These are phyloP conservation scores for Arothron firmamentum DNA, from an alignment of 2,113 vertebrate species.

Conservation along the genomic window DNA sequence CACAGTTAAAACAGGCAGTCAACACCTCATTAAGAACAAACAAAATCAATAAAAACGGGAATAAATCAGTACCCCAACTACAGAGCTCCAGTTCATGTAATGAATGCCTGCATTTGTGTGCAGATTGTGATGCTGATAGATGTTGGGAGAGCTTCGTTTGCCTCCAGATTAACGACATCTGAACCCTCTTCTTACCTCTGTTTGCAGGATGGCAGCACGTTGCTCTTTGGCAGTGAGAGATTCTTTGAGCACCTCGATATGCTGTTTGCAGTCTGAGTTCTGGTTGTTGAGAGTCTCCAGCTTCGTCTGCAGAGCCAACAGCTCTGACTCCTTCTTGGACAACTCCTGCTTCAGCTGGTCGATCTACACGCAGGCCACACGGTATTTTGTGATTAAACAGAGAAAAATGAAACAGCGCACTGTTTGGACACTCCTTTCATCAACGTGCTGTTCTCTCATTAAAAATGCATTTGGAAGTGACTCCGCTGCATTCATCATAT, in stretches of 20 bases:
- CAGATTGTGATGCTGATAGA: constrained; percentile 3
- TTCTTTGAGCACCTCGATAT: constrained; percentile 99
- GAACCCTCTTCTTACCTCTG: constrained; percentile 80
- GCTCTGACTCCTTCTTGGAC: constrained; percentile 98
- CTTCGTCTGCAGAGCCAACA: constrained; percentile 98
- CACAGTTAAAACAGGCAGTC: not conserved
- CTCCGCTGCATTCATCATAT: constrained; percentile 65
- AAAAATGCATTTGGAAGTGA: constrained; percentile 69
- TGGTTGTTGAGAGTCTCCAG: constrained; percentile 99
- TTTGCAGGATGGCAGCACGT: constrained; percentile 98
- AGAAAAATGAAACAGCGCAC: constrained; percentile 3
- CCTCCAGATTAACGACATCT: not conserved
- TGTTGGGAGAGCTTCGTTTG: constrained; percentile 20
- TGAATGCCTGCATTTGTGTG: not conserved
- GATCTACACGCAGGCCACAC: constrained; percentile 74
- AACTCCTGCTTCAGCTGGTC: constrained; percentile 98
- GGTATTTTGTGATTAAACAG: not conserved
- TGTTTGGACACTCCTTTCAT: constrained; percentile 43
- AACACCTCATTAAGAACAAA: no score
- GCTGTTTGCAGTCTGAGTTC: constrained; percentile 99
- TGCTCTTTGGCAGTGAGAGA: constrained; percentile 99
- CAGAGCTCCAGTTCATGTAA: constrained; percentile 4
- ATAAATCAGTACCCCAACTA: not conserved
- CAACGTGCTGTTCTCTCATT: constrained; percentile 52
- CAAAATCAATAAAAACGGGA: no score